Evolutionary conservation across 35 echinoderm and acorn worm genomes (phyloP).

Genomic region (Ophioderma brevispina): DNA sequence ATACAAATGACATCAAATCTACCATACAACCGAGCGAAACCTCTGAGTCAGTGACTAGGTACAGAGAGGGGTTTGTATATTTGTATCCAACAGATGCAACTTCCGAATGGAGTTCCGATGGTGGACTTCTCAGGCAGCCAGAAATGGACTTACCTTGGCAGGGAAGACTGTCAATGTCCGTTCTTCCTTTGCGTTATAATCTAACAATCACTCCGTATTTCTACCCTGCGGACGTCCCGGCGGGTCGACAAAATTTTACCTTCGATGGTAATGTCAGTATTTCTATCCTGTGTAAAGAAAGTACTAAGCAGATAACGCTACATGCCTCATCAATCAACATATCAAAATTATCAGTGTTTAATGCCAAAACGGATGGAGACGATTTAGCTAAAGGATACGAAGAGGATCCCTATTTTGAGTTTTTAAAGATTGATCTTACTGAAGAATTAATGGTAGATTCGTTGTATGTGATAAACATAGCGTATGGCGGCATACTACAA

Average conservation of each 20-base stretch:
- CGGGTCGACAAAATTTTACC: slow-evolving; percentile 2
- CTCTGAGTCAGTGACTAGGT: not conserved
- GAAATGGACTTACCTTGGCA: not conserved
- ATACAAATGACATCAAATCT: not conserved
- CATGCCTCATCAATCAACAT: not conserved
- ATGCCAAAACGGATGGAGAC: not conserved
- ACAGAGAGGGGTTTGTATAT: not conserved
- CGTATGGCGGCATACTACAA: slow-evolving; percentile 2
- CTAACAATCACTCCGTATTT: slow-evolving; percentile 34
- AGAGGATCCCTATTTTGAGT: not conserved
- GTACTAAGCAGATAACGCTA: slow-evolving; percentile 3
- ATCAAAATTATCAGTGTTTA: not conserved
- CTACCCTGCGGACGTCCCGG: slow-evolving; percentile 25
- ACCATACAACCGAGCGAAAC: not conserved
- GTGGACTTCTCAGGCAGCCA: not conserved
- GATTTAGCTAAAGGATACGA: not conserved
- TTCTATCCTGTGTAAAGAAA: slow-evolving; percentile 11
- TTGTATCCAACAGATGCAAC: not conserved
- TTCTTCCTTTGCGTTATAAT: slow-evolving; percentile 14
- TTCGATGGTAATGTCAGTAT: slow-evolving; percentile 59
- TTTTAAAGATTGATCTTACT: not conserved
- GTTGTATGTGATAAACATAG: not conserved
- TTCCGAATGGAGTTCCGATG: not conserved
- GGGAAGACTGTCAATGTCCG: slow-evolving; percentile 26
- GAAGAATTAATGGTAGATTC: not conserved